These are phyloP conservation scores for Nycteola revayana DNA, from an alignment of 2,888 invertebrate genomes.

Conservation along the genomic window DNA sequence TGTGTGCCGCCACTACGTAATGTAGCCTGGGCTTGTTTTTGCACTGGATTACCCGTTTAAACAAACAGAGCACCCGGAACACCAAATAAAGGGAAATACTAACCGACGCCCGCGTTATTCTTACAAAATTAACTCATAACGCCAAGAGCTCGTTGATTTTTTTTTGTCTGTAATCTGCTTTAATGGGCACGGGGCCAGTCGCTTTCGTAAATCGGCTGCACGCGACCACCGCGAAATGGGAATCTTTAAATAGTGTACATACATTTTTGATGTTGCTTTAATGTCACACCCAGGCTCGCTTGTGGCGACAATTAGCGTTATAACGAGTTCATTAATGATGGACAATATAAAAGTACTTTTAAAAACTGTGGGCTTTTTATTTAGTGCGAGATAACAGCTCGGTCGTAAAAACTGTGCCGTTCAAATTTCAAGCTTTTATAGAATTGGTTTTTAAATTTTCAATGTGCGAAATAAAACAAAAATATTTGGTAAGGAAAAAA, in stretches of 20 bases:
- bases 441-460: slow-evolving; percentile 21
- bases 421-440: slow-evolving; percentile 20
- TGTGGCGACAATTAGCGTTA: slow-evolving; percentile 74
- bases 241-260: slow-evolving; percentile 77
- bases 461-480: slow-evolving; percentile 31
- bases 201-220: slow-evolving; percentile 73
- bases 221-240: slow-evolving; percentile 71
- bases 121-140: slow-evolving; percentile 82
- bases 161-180: slow-evolving; percentile 76
- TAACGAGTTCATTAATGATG: slow-evolving; percentile 70
- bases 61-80: slow-evolving; percentile 71
- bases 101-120: slow-evolving; percentile 74
- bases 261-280: slow-evolving; percentile 76
- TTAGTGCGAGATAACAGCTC: slow-evolving; percentile 33
- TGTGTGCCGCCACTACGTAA: slow-evolving; percentile 61
- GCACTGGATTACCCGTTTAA: slow-evolving; percentile 74
- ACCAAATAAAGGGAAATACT: slow-evolving; percentile 76
- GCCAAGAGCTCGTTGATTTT: slow-evolving; percentile 74
- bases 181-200: slow-evolving; percentile 79
- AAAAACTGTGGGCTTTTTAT: slow-evolving; percentile 35
- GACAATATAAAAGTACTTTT: slow-evolving; percentile 32
- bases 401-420: slow-evolving; percentile 19
- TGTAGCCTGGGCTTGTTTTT: slow-evolving; percentile 63
- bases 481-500: slow-evolving; percentile 42
- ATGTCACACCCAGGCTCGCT: slow-evolving; percentile 65